These are phyloP conservation scores for Cotesia typhae DNA, from an alignment of 1,140 invertebrate genomes.

Conservation along the genomic window DNA sequence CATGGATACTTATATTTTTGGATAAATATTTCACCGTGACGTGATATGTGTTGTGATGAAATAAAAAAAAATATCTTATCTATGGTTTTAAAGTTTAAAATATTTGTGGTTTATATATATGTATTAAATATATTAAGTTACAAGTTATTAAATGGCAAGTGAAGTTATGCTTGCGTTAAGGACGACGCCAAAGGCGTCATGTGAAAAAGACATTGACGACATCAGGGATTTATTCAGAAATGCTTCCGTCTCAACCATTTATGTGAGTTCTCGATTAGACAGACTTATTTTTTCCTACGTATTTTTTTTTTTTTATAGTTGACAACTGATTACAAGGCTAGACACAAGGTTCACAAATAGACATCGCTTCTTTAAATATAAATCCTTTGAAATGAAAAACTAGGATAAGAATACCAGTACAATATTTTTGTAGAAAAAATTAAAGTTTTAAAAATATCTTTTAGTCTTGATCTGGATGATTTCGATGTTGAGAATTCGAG, in stretches of 20 bases:
- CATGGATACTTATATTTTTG: background rate
- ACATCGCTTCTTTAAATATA: too few species aligned
- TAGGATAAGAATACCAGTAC: too few species aligned
- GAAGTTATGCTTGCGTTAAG: slow-evolving; percentile 60
- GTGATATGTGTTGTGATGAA: slow-evolving; percentile 17
- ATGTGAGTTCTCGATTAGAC: slow-evolving; percentile 55
- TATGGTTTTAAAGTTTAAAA: background rate
- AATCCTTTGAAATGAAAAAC: too few species aligned
- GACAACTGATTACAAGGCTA: too few species aligned
- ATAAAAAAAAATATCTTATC: background rate
- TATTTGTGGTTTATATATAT: background rate
- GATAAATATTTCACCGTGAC: background rate
- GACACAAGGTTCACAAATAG: too few species aligned
- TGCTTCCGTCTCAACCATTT: slow-evolving; percentile 61
- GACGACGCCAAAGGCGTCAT: slow-evolving; percentile 53
- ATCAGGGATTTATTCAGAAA: slow-evolving; percentile 63
- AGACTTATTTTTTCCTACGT: background rate
- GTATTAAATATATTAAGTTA: slow-evolving; percentile 9
- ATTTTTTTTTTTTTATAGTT: background rate
- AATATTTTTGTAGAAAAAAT: too few species aligned
- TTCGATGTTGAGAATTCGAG: background rate
- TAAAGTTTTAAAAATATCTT: too few species aligned
- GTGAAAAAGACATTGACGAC: slow-evolving; percentile 59
- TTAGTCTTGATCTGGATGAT: too few species aligned
- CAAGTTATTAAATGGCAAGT: slow-evolving; percentile 47